phyloP scores from a whole-genome alignment of 2,113 vertebrate genomes.

The Promerops cafer region DNA sequence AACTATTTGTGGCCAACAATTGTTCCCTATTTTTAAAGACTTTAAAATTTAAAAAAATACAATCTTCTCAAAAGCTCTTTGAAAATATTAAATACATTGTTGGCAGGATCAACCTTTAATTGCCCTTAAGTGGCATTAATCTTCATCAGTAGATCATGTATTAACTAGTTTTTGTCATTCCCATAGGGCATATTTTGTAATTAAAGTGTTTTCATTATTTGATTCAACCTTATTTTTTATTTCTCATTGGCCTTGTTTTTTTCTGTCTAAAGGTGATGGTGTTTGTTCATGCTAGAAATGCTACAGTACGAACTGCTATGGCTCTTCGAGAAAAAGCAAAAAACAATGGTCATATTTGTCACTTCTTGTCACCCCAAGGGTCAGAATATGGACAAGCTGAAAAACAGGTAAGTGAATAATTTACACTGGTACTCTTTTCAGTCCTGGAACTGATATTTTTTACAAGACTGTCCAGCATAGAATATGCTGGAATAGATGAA shows the following conservation, averaged over 20 bases:
- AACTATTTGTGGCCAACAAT: not conserved
- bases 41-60: not conserved
- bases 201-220: not conserved
- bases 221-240: not conserved
- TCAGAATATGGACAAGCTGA: conserved; percentile 91
- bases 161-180: not conserved
- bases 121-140: not conserved
- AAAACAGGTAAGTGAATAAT: conserved; percentile 81
- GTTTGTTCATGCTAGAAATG: conserved; percentile 96
- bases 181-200: not conserved
- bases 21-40: not conserved
- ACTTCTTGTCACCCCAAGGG: conserved; percentile 84
- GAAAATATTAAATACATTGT: not conserved
- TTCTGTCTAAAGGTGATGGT: conserved; percentile 89
- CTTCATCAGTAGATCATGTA: not conserved
- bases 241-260: conserved; percentile 12
- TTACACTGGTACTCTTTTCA: not conserved
- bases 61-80: not conserved
- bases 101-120: not conserved
- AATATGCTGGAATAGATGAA: not conserved
- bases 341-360: conserved; percentile 84
- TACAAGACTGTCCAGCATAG: not conserved
- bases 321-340: conserved; percentile 92
- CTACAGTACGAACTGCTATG: conserved; percentile 94
- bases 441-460: not conserved